Percentiles rank a stretch among this genome's conserved stretches.
Conservation (phyloP, 2,113 vertebrate species). For the Prionailurus viverrinus region DNA sequence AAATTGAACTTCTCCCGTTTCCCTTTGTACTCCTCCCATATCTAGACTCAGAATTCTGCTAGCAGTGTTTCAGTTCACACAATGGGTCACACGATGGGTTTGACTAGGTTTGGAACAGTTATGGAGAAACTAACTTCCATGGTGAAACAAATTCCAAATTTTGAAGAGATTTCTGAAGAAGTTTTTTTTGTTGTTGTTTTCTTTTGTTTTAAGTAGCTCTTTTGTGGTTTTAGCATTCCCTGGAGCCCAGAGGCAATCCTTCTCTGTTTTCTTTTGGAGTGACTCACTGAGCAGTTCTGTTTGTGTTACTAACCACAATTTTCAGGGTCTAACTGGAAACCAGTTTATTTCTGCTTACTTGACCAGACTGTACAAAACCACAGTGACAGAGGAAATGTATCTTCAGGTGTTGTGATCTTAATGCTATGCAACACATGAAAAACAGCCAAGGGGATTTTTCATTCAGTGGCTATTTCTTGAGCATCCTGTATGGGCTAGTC, state of each 20-base stretch:
- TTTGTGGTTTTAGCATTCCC: neutral
- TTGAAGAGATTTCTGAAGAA: conserved; percentile 37
- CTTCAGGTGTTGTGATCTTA: neutral
- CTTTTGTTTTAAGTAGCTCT: neutral
- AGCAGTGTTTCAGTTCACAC: neutral
- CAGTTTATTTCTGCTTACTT: conserved; percentile 22
- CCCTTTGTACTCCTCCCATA: neutral
- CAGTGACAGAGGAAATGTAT: neutral
- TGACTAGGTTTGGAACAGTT: conserved; percentile 5
- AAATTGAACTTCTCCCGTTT: neutral
- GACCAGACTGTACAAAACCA: neutral
- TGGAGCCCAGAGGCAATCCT: conserved; percentile 15
- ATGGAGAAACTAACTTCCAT: conserved; percentile 4
- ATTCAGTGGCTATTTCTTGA: conserved; percentile 50
- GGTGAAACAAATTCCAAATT: conserved; percentile 26
- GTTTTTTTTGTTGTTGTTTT: neutral
- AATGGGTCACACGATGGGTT: neutral
- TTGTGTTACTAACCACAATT: neutral
- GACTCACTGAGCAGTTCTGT: neutral
- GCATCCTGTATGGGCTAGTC: neutral
- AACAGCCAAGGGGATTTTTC: neutral
- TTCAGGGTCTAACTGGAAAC: conserved; percentile 5
- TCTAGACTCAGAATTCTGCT: neutral
- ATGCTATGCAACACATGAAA: neutral
- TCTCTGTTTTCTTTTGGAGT: neutral